Evolutionary conservation across 2,888 invertebrate species (phyloP), one percentile per base, ranked within the genome.

Genomic region (Suillia variegata): DNA sequence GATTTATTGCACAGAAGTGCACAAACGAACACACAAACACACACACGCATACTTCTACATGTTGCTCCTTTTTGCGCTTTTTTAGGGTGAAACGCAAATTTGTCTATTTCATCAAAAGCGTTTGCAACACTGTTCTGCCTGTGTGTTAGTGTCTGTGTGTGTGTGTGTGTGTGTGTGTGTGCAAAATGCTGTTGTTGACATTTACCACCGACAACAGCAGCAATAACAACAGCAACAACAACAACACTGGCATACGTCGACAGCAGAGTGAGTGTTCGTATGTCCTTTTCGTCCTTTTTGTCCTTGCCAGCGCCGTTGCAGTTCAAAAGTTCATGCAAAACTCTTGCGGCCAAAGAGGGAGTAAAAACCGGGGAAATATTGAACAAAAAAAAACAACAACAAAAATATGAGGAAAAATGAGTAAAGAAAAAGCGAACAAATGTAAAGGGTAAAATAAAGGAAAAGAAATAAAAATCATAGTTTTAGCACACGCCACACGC

Each of bases 71-170:
- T 22, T 15, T 26, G 24, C 24, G 2, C 22, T 24, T 49, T 18
- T 22, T 49, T 15, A 2, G 75, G 70, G 74, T 68, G 73, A 74
- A 75, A 76, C 76, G 77, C 76, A 75, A 75, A 75, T 75, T 77
- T 76, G 77, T 75, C 77, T 76, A 75, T 75, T 75, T 76, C 77
- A 75, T 75, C 75, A 77, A 75, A 75, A 71, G 34, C 56, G 54
- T 48, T 60, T 49, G 45, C 17, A 45, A 20, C 45, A 45, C 20
- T 33, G 67, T 26, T 26, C n/a, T n/a, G n/a, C n/a, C n/a, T n/a
- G n/a, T n/a, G n/a, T n/a, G n/a, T n/a, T n/a, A n/a, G n/a, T n/a
- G 55, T 64, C 70, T 61, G n/a, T n/a, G n/a, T n/a, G n/a, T n/a
- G n/a, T n/a, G n/a, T n/a, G n/a, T n/a, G n/a, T n/a, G n/a, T n/a